Evolutionary conservation across 2,888 invertebrate species (phyloP), one percentile per base, ranked within the genome.

Genomic region (Phortica magna): DNA sequence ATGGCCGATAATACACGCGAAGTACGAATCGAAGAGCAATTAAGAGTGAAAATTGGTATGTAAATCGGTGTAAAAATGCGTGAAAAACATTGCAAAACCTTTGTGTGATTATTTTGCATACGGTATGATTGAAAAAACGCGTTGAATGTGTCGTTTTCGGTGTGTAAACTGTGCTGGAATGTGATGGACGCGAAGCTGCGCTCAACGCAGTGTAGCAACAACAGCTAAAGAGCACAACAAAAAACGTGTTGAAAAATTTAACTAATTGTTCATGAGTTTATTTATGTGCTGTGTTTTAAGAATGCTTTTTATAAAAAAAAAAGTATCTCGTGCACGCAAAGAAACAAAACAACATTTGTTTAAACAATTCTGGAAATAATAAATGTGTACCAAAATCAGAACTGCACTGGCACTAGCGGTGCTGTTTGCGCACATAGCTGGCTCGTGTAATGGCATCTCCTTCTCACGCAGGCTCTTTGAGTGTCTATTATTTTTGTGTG

Each of bases 41-140:
- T 97, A 93, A 96, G 96, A 95, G 96, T 97, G 92, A 97, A 97
- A 95, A 97, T 97, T 93, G 97, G 97, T 97, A 94, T 93, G 96
- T 95, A 92, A 89, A 89, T 17, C 14, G 22, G 22, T 7, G 22
- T 22, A 48, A 70, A 70, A 48, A 53, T 17, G 53, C 48, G 22
- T 70, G 53, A 70, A 70, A 61, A 85, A 84, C 81, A 70, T 75
- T 74, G 64, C 59, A 79, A 82, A 85, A 80, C 61, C 71, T n/a
- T 31, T 4, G 22, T 22, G 61, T 61, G 17, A 17, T 22, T 7
- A 9, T 17, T 9, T 17, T 10, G 22, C 10, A 61, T 61, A 9
- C 17, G 22, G 22, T 61, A 19, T 61, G 17, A 19, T 19, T 14
- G 65, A 77, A 78, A 65, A 74, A 70, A 53, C 12, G 22, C 72